phyloP scores from a whole-genome alignment of 2,888 invertebrate species.

The Zygothrica quintamaculata region DNA sequence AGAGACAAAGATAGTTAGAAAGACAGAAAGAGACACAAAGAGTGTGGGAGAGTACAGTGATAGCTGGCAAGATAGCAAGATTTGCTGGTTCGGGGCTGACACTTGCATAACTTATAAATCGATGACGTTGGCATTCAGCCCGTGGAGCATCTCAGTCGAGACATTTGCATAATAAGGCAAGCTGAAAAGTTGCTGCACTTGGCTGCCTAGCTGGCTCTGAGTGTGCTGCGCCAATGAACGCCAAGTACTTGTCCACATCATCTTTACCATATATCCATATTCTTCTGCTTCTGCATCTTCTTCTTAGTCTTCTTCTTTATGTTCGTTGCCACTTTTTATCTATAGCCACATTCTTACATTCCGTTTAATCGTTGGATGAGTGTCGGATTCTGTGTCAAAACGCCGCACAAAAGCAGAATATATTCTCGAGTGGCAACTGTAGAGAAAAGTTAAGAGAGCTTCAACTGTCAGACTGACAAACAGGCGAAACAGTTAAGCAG shows the following conservation, averaged over 20 bases:
- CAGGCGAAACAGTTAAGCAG: no score
- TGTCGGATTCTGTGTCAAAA: constrained; percentile 71
- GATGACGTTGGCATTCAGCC: constrained; percentile 74
- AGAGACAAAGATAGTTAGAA: constrained; percentile 8
- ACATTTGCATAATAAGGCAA: constrained; percentile 74
- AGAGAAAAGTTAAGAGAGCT: constrained; percentile 47
- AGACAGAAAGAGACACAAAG: constrained; percentile 1
- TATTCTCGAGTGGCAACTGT: constrained; percentile 62
- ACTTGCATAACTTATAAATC: constrained; percentile 77
- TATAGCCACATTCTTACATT: not conserved
- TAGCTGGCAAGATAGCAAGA: not conserved
- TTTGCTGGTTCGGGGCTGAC: constrained; percentile 23
- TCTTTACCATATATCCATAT: constrained; percentile 16
- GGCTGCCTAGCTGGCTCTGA: constrained; percentile 30
- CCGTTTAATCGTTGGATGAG: constrained; percentile 25
- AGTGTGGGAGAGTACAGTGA: not conserved
- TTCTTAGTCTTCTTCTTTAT: no score
- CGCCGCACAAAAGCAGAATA: constrained; percentile 69
- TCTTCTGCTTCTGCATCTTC: no score
- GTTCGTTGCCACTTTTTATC: no score
- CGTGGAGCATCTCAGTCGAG: constrained; percentile 35
- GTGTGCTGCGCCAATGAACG: constrained; percentile 55
- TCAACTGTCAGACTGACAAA: constrained; percentile 65
- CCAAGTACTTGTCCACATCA: constrained; percentile 51
- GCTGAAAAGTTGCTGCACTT: constrained; percentile 65